phyloP scores from a whole-genome alignment of 2,113 vertebrate species.

The Sapayoa aenigma region DNA sequence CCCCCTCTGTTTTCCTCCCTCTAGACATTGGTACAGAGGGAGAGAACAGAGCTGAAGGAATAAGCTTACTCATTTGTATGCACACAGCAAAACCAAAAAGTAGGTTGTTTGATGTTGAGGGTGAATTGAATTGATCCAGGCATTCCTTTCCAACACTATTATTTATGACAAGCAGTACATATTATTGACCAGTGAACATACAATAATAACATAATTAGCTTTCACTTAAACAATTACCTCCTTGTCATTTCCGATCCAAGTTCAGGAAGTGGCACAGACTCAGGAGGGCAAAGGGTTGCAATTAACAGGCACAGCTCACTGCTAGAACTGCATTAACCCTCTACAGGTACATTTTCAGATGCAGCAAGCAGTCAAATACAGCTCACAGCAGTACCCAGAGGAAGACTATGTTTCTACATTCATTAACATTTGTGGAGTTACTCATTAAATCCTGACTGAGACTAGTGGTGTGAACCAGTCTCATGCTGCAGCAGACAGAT shows the following conservation, averaged over 20 bases:
- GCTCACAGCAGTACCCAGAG: neutral
- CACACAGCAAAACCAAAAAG: neutral
- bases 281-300: neutral
- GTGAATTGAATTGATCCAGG: neutral
- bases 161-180: neutral
- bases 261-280: constrained; percentile 24
- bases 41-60: neutral
- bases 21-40: neutral
- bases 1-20: neutral
- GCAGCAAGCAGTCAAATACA: neutral
- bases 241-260: neutral
- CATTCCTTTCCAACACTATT: neutral
- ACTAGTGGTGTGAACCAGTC: neutral
- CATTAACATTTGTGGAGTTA: neutral
- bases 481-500: neutral
- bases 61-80: neutral
- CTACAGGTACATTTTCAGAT: neutral
- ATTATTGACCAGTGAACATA: neutral
- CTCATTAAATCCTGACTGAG: neutral
- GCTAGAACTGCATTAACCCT: neutral
- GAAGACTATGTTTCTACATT: neutral
- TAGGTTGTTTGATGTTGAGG: neutral
- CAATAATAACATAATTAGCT: neutral
- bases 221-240: constrained; percentile 34
- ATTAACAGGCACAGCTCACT: neutral